Evolutionary conservation across 1,140 invertebrate species (phyloP), one percentile per base, ranked within the genome.

Genomic region (Drosophila athabasca): DNA sequence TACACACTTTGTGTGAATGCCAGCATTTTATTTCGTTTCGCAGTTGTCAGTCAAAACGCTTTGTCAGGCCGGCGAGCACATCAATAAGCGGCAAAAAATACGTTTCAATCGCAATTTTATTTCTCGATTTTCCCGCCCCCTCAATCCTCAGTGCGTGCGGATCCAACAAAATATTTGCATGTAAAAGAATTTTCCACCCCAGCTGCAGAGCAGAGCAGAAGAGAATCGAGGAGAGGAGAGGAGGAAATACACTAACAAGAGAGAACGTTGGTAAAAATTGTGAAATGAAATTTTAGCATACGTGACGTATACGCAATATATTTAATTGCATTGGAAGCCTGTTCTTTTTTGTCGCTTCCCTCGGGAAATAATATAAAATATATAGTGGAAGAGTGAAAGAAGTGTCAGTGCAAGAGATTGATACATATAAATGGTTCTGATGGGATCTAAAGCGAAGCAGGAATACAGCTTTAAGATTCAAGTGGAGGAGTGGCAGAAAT

Each of bases 1-100:
- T 26, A 26, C 24, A 26, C 24, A 61, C 66, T 85, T 51, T 59
- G 49, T 48, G 60, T 1, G 35, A 39, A 39, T 39, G 35, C 39
- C 22, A 51, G 62, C 54, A 55, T 77, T 70, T 67, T 62, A 72
- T 72, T 77, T 64, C 49, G 61, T 78, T 81, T 80, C 65, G 59
- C 69, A 76, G 82, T 60, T 82, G 64, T 87, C 78, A 66, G 82
- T 87, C 78, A 78, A 67, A 39, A 76, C 74, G 77, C 73, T 87
- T 85, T 87, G 81, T 87, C 82, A 81, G 73, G 43, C 35, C 64
- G 43, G 51, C 65, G 78, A 69, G 61, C 68, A 64, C 73, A 65
- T 82, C 68, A 85, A 87, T 74, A 75, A 81, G 70, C 70, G 54
- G 43, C 64, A 73, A 76, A 82, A 84, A 77, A 71, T 45, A 55